These are phyloP conservation scores for Chrysolina haemoptera DNA, from an alignment of 2,888 invertebrate species.

Conservation along the genomic window DNA sequence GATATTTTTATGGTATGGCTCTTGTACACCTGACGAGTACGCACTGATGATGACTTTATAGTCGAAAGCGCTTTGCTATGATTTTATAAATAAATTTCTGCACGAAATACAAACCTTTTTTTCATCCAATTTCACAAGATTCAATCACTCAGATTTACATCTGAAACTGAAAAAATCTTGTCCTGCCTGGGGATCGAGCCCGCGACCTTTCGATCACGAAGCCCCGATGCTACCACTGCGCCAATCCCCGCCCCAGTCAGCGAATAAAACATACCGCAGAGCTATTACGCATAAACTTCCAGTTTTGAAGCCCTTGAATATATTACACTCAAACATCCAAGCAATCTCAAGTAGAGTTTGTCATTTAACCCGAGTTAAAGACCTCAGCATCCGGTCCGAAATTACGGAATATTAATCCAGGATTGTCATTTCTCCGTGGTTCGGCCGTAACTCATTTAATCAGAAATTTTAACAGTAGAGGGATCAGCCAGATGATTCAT, in stretches of 20 bases:
- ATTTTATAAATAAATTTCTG: too few relatives aligned
- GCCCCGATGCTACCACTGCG: too few relatives aligned
- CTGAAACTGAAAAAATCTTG: too few relatives aligned
- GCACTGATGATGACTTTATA: too few relatives aligned
- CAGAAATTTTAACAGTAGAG: background rate
- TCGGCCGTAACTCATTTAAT: background rate
- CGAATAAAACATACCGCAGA: background rate
- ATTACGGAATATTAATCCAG: background rate
- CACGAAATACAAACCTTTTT: too few relatives aligned
- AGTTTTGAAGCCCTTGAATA: constrained; percentile 19
- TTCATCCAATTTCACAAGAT: too few relatives aligned
- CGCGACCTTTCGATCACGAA: too few relatives aligned
- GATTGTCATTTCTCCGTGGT: background rate
- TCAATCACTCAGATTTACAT: too few relatives aligned
- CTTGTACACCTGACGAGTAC: too few relatives aligned
- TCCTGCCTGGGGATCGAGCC: too few relatives aligned
- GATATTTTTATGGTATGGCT: too few relatives aligned
- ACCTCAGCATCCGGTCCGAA: constrained; percentile 3
- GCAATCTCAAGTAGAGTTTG: constrained; percentile 17
- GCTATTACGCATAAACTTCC: constrained; percentile 4
- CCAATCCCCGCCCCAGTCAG: background rate
- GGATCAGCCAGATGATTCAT: background rate
- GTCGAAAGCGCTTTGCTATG: too few relatives aligned
- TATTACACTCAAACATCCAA: constrained; percentile 11
- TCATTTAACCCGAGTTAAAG: constrained; percentile 17